These are phyloP conservation scores for Maccullochella peelii DNA, from an alignment of 2,113 vertebrate species.

Conservation along the genomic window DNA sequence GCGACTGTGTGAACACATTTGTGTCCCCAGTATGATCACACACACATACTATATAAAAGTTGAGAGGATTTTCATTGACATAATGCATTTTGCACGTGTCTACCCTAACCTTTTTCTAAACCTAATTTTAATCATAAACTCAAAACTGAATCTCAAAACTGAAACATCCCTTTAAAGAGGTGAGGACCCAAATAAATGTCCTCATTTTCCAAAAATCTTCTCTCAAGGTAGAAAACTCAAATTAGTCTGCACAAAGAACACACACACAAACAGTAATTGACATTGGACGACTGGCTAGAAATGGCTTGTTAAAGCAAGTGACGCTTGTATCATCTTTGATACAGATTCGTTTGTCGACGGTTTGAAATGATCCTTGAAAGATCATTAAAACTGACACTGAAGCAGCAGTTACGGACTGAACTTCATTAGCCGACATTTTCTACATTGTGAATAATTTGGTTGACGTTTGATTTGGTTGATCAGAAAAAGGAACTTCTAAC, in stretches of 20 bases:
- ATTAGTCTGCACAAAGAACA: not conserved
- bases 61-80: not conserved
- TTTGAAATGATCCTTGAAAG: constrained; percentile 22
- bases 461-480: not conserved
- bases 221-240: not conserved
- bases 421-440: not conserved
- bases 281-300: not conserved
- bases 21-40: constrained; percentile 1
- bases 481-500: not conserved
- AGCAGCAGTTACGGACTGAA: not conserved
- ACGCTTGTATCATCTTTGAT: constrained; percentile 15
- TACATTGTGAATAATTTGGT: not conserved
- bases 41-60: not conserved
- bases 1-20: not conserved
- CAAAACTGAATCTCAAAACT: not conserved
- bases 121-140: not conserved
- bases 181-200: not conserved
- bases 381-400: constrained; percentile 34
- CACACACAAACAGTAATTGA: not conserved
- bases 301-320: constrained; percentile 1
- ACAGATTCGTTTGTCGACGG: not conserved
- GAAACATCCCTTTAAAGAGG: not conserved
- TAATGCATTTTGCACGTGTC: too few relatives aligned
- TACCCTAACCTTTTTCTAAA: not conserved
- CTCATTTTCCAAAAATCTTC: not conserved